Base-by-base conservation (phyloP, 2,113 vertebrate species). In the Odocoileus virginianus region DNA sequence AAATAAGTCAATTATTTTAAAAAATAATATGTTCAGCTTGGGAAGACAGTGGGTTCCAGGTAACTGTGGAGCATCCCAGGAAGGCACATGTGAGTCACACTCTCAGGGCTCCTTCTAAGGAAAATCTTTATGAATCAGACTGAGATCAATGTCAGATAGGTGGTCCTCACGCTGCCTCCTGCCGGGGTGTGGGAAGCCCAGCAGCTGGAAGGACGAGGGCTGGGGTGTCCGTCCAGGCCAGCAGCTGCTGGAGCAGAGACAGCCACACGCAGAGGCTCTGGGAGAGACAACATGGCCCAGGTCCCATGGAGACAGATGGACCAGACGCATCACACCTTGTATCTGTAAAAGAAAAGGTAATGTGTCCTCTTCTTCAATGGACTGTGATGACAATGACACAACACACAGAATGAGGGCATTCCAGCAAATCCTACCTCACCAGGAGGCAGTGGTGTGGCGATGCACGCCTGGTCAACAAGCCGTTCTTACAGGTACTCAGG, bases 391-490 rank as follows among this genome's bases (percentile, higher is more conserved):
- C 25, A 50, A 6, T 0, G 3, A 45, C 6, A 0, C 1, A 23
- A 78, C 0, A 10, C 27, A 7, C 11, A 86, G 54, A 74, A 15
- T 10, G 27, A 74, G 30, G 52, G 1, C 27, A 11, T 67, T 10
- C 21, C 7, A 13, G 40, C 74, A 36, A 40, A 45, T 17, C 3
- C 13, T 5, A 23, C 3, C n/a, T 30, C 43, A 2, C 1, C 2
- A 6, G 40, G 45, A 30, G 54, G 52, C 74, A 11, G 2, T 0
- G 25, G 61, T 3, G 6, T 1, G 30, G 40, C 11, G 1, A 11
- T 6, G 2, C 43, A 6, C 1, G 14, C 33, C 64, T 0, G 5
- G 10, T 1, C 25, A 33, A 3, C 0, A 0, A 83, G 60, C 43
- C 47, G 1, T 57, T 54, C 82, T 25, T 10, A 47, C 21, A 17